Percentiles rank a stretch among this genome's conserved stretches.
Evolutionary conservation across 2,888 invertebrate genomes (phyloP).

Genomic region (Ornithoptera alexandrae): DNA sequence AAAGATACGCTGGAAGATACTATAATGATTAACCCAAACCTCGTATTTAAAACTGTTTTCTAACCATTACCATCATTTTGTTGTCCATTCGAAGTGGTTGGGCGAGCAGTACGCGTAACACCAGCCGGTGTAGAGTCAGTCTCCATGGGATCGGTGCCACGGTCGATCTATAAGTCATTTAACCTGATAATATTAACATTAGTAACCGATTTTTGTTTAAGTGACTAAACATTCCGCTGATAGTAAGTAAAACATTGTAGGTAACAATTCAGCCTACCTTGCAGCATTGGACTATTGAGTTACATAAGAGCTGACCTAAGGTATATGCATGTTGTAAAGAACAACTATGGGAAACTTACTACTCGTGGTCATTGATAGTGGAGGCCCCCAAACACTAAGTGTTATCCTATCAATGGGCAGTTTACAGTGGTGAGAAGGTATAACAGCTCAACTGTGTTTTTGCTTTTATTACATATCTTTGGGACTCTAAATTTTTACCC

Average conservation of each 20-base stretch:
- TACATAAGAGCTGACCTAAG: too few species aligned
- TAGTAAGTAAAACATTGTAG: background rate
- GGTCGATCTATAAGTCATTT: conserved; percentile 77
- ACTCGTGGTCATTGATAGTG: too few species aligned
- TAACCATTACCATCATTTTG: conserved; percentile 42
- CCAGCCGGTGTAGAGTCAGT: conserved; percentile 59
- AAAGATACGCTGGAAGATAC: background rate
- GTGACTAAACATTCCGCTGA: background rate
- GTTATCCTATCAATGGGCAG: too few species aligned
- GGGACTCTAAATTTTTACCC: too few species aligned
- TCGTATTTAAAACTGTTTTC: background rate
- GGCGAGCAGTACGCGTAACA: conserved; percentile 40
- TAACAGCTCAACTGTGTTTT: too few species aligned
- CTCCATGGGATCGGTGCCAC: conserved; percentile 86
- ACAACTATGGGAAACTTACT: too few species aligned
- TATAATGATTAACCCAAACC: background rate
- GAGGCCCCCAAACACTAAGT: too few species aligned
- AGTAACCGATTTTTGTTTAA: background rate
- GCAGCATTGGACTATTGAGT: too few species aligned
- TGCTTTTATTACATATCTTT: too few species aligned
- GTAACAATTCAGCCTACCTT: too few species aligned
- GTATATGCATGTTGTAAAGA: too few species aligned
- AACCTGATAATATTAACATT: conserved; percentile 15
- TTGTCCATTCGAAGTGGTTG: conserved; percentile 38
- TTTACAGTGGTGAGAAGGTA: too few species aligned